These are phyloP conservation scores for Cephalotes varians DNA, from an alignment of 2,888 invertebrate species.

Conservation along the genomic window DNA sequence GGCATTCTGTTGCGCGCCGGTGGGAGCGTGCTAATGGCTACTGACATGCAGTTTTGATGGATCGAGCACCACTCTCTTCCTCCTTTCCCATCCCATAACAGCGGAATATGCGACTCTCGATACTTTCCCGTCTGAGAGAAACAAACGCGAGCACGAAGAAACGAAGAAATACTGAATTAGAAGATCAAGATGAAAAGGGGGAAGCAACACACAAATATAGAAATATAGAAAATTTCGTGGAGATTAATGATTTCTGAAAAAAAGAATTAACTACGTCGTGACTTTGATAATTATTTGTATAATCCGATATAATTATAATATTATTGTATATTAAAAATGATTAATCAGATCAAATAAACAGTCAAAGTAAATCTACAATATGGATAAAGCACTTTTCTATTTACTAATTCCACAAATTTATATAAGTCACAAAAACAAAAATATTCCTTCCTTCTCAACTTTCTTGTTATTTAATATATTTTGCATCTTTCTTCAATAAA, in stretches of 20 bases:
- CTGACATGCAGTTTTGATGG: slow-evolving; percentile 89
- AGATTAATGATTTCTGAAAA: not conserved
- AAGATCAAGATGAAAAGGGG: slow-evolving; percentile 15
- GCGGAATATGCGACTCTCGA: slow-evolving; percentile 75
- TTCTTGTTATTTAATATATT: not conserved
- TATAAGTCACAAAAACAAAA: not conserved
- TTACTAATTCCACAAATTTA: not conserved
- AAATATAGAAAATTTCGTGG: not conserved
- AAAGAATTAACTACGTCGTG: not conserved
- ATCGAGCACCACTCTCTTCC: slow-evolving; percentile 84
- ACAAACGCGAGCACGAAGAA: slow-evolving; percentile 65
- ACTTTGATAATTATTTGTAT: not conserved
- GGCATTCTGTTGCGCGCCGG: slow-evolving; percentile 78
- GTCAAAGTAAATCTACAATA: not conserved
- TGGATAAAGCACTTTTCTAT: not conserved
- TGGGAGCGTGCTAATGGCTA: slow-evolving; percentile 89
- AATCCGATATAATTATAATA: not conserved
- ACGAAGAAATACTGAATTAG: slow-evolving; percentile 66
- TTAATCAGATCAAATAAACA: not conserved
- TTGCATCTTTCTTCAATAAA: not conserved
- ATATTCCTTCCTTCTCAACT: too few relatives aligned
- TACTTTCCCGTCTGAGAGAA: slow-evolving; percentile 63
- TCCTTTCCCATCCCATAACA: slow-evolving; percentile 74
- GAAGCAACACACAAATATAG: not conserved
- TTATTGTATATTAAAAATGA: not conserved